phyloP scores from a whole-genome alignment of 2,797 vertebrate genomes.

The Podarcis siculus region DNA sequence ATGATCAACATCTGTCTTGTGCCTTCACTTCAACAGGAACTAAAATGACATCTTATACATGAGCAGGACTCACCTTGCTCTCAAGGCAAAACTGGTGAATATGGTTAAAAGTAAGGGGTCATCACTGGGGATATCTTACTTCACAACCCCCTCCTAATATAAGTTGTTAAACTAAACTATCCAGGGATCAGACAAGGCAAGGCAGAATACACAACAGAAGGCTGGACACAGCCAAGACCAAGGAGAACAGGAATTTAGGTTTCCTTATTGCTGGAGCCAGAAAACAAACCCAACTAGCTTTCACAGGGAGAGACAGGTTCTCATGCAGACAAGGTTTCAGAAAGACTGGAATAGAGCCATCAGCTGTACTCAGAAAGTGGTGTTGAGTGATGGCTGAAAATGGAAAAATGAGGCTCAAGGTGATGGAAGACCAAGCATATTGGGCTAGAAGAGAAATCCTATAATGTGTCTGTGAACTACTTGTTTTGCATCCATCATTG shows the following conservation, averaged over 20 bases:
- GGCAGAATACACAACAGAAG: background rate
- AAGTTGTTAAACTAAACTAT: background rate
- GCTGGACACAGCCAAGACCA: background rate
- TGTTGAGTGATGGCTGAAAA: background rate
- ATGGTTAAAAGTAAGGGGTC: no score
- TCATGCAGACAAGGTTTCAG: background rate
- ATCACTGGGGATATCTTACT: background rate
- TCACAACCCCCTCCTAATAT: background rate
- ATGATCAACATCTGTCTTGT: no score
- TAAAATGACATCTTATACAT: no score
- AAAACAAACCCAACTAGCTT: background rate
- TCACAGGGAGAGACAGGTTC: background rate
- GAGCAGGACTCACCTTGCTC: no score
- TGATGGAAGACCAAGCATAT: background rate
- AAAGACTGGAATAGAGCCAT: no score
- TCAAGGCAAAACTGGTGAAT: no score
- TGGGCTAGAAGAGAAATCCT: background rate
- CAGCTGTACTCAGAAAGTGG: no score
- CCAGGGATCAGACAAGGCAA: background rate
- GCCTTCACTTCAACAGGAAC: no score
- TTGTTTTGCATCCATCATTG: background rate
- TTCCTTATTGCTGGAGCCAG: background rate
- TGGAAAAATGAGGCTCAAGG: background rate
- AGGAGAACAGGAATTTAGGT: background rate
- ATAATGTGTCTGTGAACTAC: background rate